Evolutionary conservation across 2,888 invertebrate genomes (phyloP).

Genomic region (Deilephila porcellus): DNA sequence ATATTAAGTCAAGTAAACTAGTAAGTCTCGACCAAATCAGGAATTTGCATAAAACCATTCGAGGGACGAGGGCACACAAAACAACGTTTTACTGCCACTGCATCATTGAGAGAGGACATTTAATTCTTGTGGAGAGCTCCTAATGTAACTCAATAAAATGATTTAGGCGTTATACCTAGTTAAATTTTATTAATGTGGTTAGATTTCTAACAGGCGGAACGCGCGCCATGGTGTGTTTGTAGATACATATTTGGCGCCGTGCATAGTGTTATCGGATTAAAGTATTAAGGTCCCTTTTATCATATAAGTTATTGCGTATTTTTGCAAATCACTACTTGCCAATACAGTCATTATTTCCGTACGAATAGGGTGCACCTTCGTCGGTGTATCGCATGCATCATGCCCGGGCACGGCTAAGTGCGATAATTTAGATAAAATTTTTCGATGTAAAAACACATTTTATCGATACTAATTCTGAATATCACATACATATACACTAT

Average conservation of each 20-base stretch:
- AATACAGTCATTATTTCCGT: slow-evolving; percentile 5
- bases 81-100: no score
- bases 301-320: neutral
- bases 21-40: no score
- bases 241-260: neutral
- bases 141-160: no score
- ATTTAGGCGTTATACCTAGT: no score
- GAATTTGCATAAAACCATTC: no score
- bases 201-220: neutral
- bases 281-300: slow-evolving; percentile 27
- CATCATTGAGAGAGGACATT: no score
- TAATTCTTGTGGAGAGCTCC: no score
- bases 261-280: slow-evolving; percentile 27
- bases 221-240: neutral
- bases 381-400: neutral
- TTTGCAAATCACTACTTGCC: neutral
- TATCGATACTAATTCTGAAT: slow-evolving; percentile 16
- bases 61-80: no score
- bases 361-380: slow-evolving; percentile 26
- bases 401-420: neutral
- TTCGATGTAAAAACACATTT: slow-evolving; percentile 27
- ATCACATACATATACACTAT: neutral
- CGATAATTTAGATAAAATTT: slow-evolving; percentile 30
- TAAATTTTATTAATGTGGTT: no score
- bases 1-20: no score